Evolutionary conservation across 2,797 vertebrate species (phyloP), one percentile per base, ranked within the genome.

Genomic region (Epinephelus coioides): DNA sequence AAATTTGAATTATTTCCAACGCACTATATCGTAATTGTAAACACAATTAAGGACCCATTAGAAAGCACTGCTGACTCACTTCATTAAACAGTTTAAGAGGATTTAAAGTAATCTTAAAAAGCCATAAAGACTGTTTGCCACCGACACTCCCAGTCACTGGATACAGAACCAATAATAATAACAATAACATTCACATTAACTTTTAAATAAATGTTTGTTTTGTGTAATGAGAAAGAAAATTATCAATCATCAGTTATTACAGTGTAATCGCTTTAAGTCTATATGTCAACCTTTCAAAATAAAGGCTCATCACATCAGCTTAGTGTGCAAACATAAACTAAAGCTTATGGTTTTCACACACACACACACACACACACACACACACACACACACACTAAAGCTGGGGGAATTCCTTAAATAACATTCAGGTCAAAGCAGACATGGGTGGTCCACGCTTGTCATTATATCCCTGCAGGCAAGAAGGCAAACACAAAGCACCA

Each of bases 381-480:
- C 54, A 59, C 54, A 81, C 72, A 66, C 62, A 76, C 55, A 62
- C 72, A 66, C 61, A 82, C 49, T 76, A 69, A 77, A 80, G 76
- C 75, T 65, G n/a, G 73, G 88, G 88, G 82, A 90, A 92, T 92
- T 92, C 90, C 82, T 91, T 80, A 70, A 88, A 88, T 71, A 89
- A 88, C 89, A 91, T 54, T 86, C 65, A 88, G 82, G 77, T 76
- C 78, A 91, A 77, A 89, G 90, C 88, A 92, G 86, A 89, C 92
- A 90, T 93, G 94, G 94, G 95, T 96, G 95, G 95, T 95, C 95
- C 89, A 69, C 43, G 63, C 86, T 92, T 95, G 93, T 95, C 93
- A 95, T 92, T 91, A 81, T 85, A 88, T 75, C 88, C 91, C 94
- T 62, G 83, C 84, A 90, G 93, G 94, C 88, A 55, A 87, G 81